Percentiles rank a stretch among this genome's conserved stretches.
Conservation (phyloP, 2,113 vertebrate species). For the Sakesphorus luctuosus region DNA sequence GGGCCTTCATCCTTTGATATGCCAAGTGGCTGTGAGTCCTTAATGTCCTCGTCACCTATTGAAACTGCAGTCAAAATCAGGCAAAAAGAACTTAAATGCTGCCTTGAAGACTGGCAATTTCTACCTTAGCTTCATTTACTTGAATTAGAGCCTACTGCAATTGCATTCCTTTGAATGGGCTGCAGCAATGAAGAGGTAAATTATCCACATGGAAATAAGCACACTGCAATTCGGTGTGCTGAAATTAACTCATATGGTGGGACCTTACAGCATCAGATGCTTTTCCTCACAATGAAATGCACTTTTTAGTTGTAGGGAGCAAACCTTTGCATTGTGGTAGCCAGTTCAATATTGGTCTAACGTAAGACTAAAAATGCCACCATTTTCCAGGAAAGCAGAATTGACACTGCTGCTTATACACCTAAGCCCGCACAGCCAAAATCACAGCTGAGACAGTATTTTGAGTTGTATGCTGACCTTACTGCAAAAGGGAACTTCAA, state of each 20-base stretch:
- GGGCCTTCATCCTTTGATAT: neutral
- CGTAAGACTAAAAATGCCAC: neutral
- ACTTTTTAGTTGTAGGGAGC: neutral
- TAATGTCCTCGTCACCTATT: neutral
- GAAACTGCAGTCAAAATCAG: neutral
- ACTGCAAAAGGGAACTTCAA: slow-evolving; percentile 16
- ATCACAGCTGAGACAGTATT: neutral
- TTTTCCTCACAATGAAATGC: neutral
- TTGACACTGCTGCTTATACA: neutral
- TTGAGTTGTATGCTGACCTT: slow-evolving; percentile 22
- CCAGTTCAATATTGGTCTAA: neutral
- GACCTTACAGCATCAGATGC: neutral
- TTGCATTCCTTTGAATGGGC: neutral
- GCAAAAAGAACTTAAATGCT: neutral
- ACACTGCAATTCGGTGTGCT: neutral
- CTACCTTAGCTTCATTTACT: neutral
- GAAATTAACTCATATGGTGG: neutral
- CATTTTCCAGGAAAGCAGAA: neutral
- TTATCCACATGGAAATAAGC: neutral
- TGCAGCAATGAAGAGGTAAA: neutral
- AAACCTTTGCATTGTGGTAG: neutral
- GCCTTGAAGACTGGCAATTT: neutral
- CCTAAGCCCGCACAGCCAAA: neutral
- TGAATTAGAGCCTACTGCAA: accelerated
- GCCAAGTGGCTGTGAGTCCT: neutral